Evolutionary conservation across 2,113 vertebrate species (phyloP), one percentile per base, ranked within the genome.

Genomic region (Cnemophilus loriae): DNA sequence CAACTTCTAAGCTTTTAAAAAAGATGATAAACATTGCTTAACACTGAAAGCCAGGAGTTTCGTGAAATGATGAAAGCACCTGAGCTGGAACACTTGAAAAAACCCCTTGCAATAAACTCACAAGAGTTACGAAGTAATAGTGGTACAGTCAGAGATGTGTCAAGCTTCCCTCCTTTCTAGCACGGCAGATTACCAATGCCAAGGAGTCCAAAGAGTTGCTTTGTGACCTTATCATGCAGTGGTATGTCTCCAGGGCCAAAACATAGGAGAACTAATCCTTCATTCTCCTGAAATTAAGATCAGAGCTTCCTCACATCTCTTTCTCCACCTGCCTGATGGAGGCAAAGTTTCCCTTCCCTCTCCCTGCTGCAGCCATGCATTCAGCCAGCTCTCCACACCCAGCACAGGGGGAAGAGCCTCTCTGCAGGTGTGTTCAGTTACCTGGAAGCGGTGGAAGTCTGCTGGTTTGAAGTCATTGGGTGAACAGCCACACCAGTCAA

Each of bases 371-470:
- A 70, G 52, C 50, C 50, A 24, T 2, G 37, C 37, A 73, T 13
- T 17, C 65, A 67, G 67, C 13, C 3, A 1, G 39, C 73, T 61
- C 74, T 20, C 35, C 52, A 30, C 16, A 17, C 1, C 20, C 56
- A 59, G 61, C 22, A 30, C 28, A 32, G 37, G 4, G 20, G 19
- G 8, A n/a, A 84, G 53, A 68, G 17, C 22, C 70, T 7, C 55
- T 42, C 27, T 41, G 46, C 1, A 7, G 47, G 37, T 18, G 20
- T 6, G 42, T 3, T 60, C 8, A 59, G 94, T 97, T 96, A 99
- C 99, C 99, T 99, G 99, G 97, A 99, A 99, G 27, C 99, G 98
- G 65, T 99, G 99, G 96, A 99, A 99, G 90, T 99, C 99, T 28
- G 98, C 97, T 1, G 99, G 99, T 96, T 99, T 99, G 98, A 97